Evolutionary conservation across 2,113 vertebrate species (phyloP), one percentile per base, ranked within the genome.

Genomic region (Cebidichthys violaceus): DNA sequence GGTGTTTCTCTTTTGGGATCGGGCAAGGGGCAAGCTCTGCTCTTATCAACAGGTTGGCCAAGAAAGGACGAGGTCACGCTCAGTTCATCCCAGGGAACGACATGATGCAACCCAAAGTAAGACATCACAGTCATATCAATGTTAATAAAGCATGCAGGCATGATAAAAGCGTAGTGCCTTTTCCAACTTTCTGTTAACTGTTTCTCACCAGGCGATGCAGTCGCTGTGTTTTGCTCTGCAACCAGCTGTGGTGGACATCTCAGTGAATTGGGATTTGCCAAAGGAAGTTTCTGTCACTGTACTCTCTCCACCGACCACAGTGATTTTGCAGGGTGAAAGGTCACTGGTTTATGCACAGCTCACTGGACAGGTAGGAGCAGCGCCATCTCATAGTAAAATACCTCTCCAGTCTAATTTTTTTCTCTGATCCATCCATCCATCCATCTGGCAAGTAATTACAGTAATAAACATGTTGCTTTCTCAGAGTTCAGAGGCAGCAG

Each of bases 1-100:
- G 96, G 79, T 97, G 96, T 85, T 97, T 97, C 84, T 95, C 96
- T 13, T 97, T 97, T 77, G 96, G 96, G 4, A 96, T 97, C 61
- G 96, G 96, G 4, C 93, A 96, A 92, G 96, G 96, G 9, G 96
- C 95, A 67, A 97, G 96, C 77, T 95, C 95, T 22, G 94, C 95
- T 66, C 95, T 97, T 41, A 94, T 97, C 84, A 95, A 92, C 89
- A 94, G 95, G 61, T 88, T 97, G 75, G 95, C 96, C 37, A 89
- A 91, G 3, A 95, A 92, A 18, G 93, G 93, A 15, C 83, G 89
- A 41, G 96, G 96, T 31, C 93, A 93, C 0, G 90, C 93, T 33
- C 95, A 97, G 85, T 97, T 97, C 83, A 96, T 97, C 89, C 95
- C 92, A 14, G 95, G 92, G 27, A 81, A 87, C 15, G 95, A 96